Conservation (phyloP, 2,888 invertebrate species). For the Steinernema hermaphroditum region DNA sequence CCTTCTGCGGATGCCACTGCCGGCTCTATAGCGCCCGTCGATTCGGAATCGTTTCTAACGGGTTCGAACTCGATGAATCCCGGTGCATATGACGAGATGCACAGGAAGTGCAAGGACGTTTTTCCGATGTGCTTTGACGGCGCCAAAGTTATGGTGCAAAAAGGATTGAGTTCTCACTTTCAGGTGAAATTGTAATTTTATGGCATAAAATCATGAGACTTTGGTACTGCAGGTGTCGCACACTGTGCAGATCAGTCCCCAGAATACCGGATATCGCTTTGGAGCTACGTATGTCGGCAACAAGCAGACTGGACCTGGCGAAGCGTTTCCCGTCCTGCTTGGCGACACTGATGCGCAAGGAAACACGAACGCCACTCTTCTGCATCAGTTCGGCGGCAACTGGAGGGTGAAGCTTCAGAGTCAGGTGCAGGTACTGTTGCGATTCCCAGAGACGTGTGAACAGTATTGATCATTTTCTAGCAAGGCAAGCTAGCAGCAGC, state of each 20-base stretch:
- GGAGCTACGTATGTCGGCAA: conserved; percentile 96
- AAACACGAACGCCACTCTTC: conserved; percentile 89
- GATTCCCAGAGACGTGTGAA: conserved; percentile 30
- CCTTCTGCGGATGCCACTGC: conserved; percentile 1
- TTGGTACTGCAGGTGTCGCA: conserved; percentile 81
- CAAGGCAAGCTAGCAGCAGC: conserved; percentile 75
- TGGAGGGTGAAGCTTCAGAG: conserved; percentile 82
- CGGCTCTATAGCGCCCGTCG: neutral
- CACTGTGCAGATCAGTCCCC: conserved; percentile 80
- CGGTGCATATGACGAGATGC: conserved; percentile 89
- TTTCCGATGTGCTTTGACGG: conserved; percentile 92
- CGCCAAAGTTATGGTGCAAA: no score
- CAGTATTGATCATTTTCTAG: conserved; percentile 74
- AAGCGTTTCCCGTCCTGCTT: conserved; percentile 85
- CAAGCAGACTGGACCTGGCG: conserved; percentile 73
- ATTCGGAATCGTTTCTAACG: neutral
- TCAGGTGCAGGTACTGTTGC: conserved; percentile 73
- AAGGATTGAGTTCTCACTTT: conserved; percentile 87
- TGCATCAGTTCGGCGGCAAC: conserved; percentile 82
- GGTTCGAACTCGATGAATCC: conserved; percentile 73
- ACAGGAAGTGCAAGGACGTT: conserved; percentile 76
- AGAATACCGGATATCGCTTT: conserved; percentile 84
- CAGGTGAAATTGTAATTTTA: conserved; percentile 73
- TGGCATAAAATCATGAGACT: neutral
- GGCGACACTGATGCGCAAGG: conserved; percentile 94